Evolutionary conservation across 2,888 invertebrate genomes (phyloP).

Genomic region (Norana najaformis): DNA sequence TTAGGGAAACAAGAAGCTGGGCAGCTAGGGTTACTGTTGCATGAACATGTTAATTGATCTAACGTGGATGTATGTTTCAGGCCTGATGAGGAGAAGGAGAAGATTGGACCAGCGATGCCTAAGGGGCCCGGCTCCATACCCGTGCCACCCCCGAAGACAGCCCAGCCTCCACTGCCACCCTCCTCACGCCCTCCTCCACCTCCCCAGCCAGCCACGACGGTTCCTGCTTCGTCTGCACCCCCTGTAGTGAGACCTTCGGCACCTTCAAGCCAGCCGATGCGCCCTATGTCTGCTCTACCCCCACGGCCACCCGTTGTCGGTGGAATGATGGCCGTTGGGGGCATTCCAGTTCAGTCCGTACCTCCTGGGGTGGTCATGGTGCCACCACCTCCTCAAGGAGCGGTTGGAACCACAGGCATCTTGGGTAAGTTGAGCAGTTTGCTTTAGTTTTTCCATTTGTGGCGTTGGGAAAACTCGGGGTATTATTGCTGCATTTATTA

Average conservation of each 20-base stretch:
- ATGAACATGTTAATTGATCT: neutral
- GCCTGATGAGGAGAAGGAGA: slow-evolving; percentile 94
- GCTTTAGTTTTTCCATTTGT: no score
- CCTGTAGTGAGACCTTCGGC: slow-evolving; percentile 54
- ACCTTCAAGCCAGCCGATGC: slow-evolving; percentile 33
- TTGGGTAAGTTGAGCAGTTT: neutral
- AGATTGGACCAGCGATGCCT: slow-evolving; percentile 79
- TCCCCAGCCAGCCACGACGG: slow-evolving; percentile 35
- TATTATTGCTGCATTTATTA: no score
- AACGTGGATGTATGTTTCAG: slow-evolving; percentile 46
- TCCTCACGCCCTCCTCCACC: slow-evolving; percentile 24
- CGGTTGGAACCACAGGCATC: neutral
- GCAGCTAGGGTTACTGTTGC: no score
- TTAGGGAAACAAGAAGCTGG: no score
- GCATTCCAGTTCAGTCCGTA: neutral
- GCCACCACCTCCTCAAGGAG: neutral
- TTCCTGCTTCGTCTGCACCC: slow-evolving; percentile 50
- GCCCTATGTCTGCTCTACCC: slow-evolving; percentile 34
- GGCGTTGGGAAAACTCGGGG: neutral
- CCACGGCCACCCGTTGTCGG: slow-evolving; percentile 45
- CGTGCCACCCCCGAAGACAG: slow-evolving; percentile 36
- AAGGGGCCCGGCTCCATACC: slow-evolving; percentile 49
- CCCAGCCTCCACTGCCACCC: slow-evolving; percentile 41
- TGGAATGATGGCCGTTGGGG: slow-evolving; percentile 28
- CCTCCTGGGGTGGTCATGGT: slow-evolving; percentile 14